These are phyloP conservation scores for Pogona vitticeps DNA, from an alignment of 2,113 vertebrate genomes.

Conservation along the genomic window DNA sequence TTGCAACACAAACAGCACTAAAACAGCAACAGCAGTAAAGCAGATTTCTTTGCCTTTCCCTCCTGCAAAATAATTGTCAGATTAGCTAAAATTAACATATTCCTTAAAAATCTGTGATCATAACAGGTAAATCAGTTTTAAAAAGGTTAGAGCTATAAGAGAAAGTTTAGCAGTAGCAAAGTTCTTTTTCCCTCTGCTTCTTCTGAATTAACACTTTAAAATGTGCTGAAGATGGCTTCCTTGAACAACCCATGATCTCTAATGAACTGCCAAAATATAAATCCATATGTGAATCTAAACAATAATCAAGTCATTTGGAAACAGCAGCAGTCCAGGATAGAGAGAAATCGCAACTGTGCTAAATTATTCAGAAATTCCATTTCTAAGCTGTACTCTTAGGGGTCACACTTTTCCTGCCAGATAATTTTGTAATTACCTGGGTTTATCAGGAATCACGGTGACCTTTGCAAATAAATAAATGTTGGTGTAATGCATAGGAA, in stretches of 20 bases:
- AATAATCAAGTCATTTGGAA: constrained; percentile 53
- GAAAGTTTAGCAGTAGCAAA: constrained; percentile 34
- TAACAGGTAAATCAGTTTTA: constrained; percentile 33
- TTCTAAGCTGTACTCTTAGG: constrained; percentile 15
- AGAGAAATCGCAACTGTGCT: constrained; percentile 41
- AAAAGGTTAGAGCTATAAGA: constrained; percentile 36
- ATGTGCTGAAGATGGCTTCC: constrained; percentile 3
- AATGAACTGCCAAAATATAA: constrained; percentile 58
- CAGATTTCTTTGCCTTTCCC: too few species aligned
- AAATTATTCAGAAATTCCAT: constrained; percentile 56
- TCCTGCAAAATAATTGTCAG: too few species aligned
- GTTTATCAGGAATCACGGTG: constrained; percentile 53
- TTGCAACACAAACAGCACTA: too few species aligned
- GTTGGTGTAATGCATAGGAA: constrained; percentile 24
- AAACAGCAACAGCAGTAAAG: too few species aligned
- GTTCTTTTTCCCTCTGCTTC: not conserved
- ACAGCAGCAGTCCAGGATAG: constrained; percentile 26
- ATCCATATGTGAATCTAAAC: constrained; percentile 54
- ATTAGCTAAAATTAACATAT: constrained; percentile 40
- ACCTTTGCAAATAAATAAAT: constrained; percentile 52
- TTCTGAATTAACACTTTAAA: constrained; percentile 45
- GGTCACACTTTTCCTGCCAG: constrained; percentile 22
- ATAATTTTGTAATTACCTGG: constrained; percentile 26
- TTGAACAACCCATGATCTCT: constrained; percentile 11
- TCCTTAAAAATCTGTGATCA: constrained; percentile 38